Evolutionary conservation across 2,797 vertebrate species (phyloP).

Genomic region (Spea hammondii): DNA sequence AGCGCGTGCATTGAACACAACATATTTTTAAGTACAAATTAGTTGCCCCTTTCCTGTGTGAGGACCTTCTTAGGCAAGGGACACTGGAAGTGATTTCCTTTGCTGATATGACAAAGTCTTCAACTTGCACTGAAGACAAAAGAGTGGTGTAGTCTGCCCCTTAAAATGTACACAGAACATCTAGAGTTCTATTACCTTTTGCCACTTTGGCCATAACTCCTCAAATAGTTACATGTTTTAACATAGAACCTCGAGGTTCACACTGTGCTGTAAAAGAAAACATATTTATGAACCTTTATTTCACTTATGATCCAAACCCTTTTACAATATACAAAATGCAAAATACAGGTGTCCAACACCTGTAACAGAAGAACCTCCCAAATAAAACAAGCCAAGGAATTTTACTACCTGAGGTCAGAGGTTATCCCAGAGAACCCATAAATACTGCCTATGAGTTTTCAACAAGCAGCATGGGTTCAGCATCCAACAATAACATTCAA

Average conservation of each 20-base stretch:
- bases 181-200: no score
- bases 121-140: no score
- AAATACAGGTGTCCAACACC: slow-evolving; percentile 46
- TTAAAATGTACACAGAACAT: no score
- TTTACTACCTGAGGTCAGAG: slow-evolving; percentile 39
- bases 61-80: no score
- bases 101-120: no score
- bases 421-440: slow-evolving; percentile 39
- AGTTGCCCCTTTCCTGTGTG: no score
- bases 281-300: background rate
- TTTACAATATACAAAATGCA: slow-evolving; percentile 22
- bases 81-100: no score
- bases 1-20: no score
- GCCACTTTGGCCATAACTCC: background rate
- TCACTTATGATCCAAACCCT: background rate
- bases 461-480: slow-evolving; percentile 36
- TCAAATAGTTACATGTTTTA: background rate
- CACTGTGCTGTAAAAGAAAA: background rate
- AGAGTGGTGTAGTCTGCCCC: no score
- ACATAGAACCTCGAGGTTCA: background rate
- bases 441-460: slow-evolving; percentile 42
- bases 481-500: slow-evolving; percentile 49
- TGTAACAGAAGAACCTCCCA: slow-evolving; percentile 34
- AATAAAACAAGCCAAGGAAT: slow-evolving; percentile 31
- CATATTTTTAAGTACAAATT: no score